Conservation (phyloP, 2,797 vertebrate genomes). For the Gymnopithys bicolor region DNA sequence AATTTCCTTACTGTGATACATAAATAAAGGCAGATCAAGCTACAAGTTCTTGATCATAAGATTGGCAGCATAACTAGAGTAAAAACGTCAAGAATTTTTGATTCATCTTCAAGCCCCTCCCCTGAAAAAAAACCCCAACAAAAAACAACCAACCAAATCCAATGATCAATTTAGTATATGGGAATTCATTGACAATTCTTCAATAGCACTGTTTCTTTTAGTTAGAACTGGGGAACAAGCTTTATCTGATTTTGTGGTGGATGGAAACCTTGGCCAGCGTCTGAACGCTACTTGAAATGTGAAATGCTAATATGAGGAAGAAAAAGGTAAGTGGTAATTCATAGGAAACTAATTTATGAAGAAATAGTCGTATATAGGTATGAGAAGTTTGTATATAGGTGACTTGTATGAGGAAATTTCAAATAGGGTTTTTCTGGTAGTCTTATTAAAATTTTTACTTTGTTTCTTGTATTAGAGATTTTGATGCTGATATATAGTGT, state of each 20-base stretch:
- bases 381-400: not conserved
- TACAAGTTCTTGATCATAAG: constrained; percentile 61
- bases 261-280: constrained; percentile 55
- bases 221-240: not conserved
- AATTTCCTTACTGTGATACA: constrained; percentile 61
- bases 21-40: constrained; percentile 49
- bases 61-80: constrained; percentile 22
- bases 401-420: not conserved
- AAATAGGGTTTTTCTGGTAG: not conserved
- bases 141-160: not conserved
- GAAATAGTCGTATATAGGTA: not conserved
- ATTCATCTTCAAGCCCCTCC: not conserved
- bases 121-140: not conserved
- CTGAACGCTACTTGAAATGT: constrained; percentile 41
- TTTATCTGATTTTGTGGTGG: constrained; percentile 39
- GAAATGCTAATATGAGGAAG: constrained; percentile 2
- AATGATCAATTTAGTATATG: not conserved
- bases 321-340: constrained; percentile 67
- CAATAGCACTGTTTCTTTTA: constrained; percentile 11
- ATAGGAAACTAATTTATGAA: not conserved
- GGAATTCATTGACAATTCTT: constrained; percentile 44
- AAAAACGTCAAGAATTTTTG: not conserved
- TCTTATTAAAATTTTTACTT: not conserved
- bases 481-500: not conserved
- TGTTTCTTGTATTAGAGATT: not conserved